Conservation (phyloP, 2,888 invertebrate genomes). For the Noctua janthina region DNA sequence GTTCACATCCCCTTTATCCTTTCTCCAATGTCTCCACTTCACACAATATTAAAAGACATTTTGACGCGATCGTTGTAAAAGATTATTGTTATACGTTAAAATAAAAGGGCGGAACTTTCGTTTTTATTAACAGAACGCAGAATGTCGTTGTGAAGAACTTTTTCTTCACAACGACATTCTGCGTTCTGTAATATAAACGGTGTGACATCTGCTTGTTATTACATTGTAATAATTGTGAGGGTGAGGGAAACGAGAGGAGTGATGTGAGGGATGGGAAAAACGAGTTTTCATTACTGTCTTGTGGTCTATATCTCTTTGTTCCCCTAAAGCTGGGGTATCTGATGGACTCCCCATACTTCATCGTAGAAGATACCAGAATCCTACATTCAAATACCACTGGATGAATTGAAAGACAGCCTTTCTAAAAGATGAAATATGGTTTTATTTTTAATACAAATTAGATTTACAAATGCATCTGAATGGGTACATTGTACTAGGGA, state of each 20-base stretch:
- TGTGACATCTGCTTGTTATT: constrained; percentile 59
- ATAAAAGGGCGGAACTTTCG: constrained; percentile 23
- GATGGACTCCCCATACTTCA: not conserved
- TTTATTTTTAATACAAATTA: not conserved
- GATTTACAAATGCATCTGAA: not conserved
- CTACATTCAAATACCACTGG: not conserved
- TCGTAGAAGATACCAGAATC: not conserved
- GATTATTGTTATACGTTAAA: constrained; percentile 55
- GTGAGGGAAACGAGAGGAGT: constrained; percentile 37
- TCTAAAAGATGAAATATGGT: not conserved
- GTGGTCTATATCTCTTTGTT: not conserved
- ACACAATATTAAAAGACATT: constrained; percentile 61
- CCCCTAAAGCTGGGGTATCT: not conserved
- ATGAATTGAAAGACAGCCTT: not conserved
- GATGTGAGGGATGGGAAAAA: constrained; percentile 1
- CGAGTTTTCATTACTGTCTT: constrained; percentile 24
- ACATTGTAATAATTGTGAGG: constrained; percentile 55
- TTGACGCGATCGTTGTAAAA: constrained; percentile 43
- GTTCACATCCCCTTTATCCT: constrained; percentile 50
- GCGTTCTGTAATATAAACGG: constrained; percentile 54
- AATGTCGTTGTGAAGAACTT: constrained; percentile 1
- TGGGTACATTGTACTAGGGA: not conserved
- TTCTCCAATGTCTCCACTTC: constrained; percentile 28
- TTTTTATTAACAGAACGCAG: constrained; percentile 52
- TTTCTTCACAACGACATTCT: no score